Conservation (phyloP, 2,888 invertebrate genomes). For the Aphidoletes aphidimyza region DNA sequence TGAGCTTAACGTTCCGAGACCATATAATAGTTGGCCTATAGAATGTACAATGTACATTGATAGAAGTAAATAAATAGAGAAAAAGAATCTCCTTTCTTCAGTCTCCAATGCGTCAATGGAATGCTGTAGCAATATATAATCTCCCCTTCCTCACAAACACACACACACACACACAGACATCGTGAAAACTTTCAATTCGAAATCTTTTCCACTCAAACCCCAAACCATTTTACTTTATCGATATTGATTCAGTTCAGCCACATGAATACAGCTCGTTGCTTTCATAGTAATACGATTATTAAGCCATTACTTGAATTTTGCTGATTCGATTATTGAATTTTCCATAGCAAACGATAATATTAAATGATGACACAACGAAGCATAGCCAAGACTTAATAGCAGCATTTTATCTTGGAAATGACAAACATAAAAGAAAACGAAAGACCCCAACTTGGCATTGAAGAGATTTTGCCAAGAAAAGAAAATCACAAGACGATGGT, state of each 20-base stretch:
- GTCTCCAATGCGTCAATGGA: too few species aligned
- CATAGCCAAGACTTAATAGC: not conserved
- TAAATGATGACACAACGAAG: constrained; percentile 10
- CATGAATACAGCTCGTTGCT: not conserved
- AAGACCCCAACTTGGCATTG: not conserved
- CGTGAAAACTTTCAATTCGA: too few species aligned
- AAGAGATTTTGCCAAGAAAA: not conserved
- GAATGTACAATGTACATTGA: not conserved
- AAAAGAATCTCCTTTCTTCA: too few species aligned
- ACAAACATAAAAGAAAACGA: too few species aligned
- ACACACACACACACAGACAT: too few species aligned
- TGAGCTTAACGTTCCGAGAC: not conserved
- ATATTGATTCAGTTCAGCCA: not conserved
- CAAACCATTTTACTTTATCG: not conserved
- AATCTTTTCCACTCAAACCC: too few species aligned
- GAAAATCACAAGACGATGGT: not conserved
- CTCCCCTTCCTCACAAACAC: too few species aligned
- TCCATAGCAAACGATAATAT: not conserved
- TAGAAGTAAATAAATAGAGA: too few species aligned
- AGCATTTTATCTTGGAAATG: not conserved
- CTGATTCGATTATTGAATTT: constrained; percentile 44
- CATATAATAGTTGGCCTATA: too few species aligned
- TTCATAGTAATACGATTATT: constrained; percentile 22
- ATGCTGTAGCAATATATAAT: too few species aligned
- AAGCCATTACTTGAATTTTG: constrained; percentile 42